phyloP scores from a whole-genome alignment of 2,888 invertebrate genomes.

The Brenthis daphne region DNA sequence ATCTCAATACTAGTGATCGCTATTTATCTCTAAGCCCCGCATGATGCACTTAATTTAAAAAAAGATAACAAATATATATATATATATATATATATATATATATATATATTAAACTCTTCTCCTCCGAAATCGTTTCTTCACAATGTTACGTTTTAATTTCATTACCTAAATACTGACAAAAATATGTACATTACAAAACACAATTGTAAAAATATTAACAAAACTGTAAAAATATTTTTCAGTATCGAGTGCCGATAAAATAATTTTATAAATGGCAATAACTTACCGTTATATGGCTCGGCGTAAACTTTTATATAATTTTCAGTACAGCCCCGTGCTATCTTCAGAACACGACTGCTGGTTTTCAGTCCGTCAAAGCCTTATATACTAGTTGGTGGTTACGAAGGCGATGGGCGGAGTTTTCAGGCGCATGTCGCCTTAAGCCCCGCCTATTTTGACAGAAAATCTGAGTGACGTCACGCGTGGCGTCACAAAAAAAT shows the following conservation, averaged over 20 bases:
- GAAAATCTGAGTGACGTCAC: slow-evolving; percentile 49
- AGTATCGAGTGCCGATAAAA: not conserved
- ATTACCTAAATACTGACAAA: too few species aligned
- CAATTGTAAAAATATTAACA: too few species aligned
- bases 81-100: too few species aligned
- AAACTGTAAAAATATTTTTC: not conserved
- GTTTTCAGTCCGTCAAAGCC: slow-evolving; percentile 42
- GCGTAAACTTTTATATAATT: slow-evolving; percentile 62
- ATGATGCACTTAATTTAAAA: too few species aligned
- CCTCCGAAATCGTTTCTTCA: too few species aligned
- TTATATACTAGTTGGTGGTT: slow-evolving; percentile 60
- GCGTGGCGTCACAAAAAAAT: slow-evolving; percentile 51
- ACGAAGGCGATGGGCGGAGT: slow-evolving; percentile 64
- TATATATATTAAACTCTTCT: too few species aligned
- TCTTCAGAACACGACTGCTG: slow-evolving; percentile 46
- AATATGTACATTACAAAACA: too few species aligned
- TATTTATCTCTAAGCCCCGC: too few species aligned
- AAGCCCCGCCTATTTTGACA: slow-evolving; percentile 67
- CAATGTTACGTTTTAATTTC: too few species aligned
- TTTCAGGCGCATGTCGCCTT: slow-evolving; percentile 50
- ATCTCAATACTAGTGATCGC: too few species aligned
- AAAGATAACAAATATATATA: too few species aligned
- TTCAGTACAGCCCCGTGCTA: slow-evolving; percentile 49
- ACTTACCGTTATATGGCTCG: slow-evolving; percentile 69
- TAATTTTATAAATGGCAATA: slow-evolving; percentile 2